Base-by-base conservation (phyloP, 2,888 invertebrate species). In the Pimpla rufipes region DNA sequence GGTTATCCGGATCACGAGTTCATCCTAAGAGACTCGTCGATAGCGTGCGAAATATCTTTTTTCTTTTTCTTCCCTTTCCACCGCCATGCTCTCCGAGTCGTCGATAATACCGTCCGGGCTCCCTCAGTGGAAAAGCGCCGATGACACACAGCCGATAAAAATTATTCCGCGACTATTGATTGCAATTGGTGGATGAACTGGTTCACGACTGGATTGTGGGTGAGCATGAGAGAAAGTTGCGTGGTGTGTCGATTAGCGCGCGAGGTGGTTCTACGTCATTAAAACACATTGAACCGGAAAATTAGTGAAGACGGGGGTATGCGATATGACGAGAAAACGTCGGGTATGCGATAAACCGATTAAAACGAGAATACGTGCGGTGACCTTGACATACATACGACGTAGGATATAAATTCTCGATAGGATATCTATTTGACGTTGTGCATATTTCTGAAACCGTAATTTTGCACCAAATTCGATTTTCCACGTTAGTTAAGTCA, bases 201-300 rank as follows among this genome's bases (percentile, higher is more conserved):
- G 35, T n/a, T 59, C 23, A 23, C 18, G 16, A 67, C 62, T 13
- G 37, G 23, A 57, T 52, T 42, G 16, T 21, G 45, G 57, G 62
- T 11, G 42, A 55, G 18, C 11, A 50, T 13, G 57, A 68, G 10
- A 18, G 42, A 16, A 45, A 23, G 11, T 55, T n/a, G 16, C 47
- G 23, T 21, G 29, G 50, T 8, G 35, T 59, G 67, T 5, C 45
- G 66, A 81, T 81, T 81, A 76, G 71, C 70, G 62, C 10, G 16
- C 47, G 76, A 50, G 11, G 42, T 35, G 57, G 50, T 59, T 62
- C 45, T 42, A 40, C 55, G 66, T 77, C 82, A 45, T 83, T 75
- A 70, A 75, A 79, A 83, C 68, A 77, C 71, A 40, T 42, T 66
- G 57, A 83, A 83, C 70, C 79, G 79, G 75, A 79, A 75, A 83